phyloP scores from a whole-genome alignment of 1,140 invertebrate species.

The Drosophila melanica region DNA sequence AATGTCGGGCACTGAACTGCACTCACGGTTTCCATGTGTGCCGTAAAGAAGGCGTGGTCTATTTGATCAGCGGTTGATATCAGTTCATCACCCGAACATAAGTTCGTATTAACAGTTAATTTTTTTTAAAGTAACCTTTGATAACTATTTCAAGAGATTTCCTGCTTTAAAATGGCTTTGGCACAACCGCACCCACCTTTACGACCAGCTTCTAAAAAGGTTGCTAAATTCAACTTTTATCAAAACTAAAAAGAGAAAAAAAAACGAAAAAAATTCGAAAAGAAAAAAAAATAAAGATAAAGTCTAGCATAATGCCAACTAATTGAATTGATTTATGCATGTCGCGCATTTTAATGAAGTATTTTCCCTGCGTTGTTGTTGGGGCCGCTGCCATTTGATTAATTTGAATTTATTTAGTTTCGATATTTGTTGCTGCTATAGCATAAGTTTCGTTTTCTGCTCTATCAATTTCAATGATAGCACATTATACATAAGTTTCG shows the following conservation, averaged over 20 bases:
- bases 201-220: neutral
- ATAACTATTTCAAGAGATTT: neutral
- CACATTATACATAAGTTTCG: slow-evolving; percentile 48
- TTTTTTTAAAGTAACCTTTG: slow-evolving; percentile 10
- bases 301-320: slow-evolving; percentile 69
- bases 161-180: neutral
- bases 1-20: slow-evolving; percentile 38
- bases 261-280: neutral
- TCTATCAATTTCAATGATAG: slow-evolving; percentile 75
- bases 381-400: slow-evolving; percentile 54
- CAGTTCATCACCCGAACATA: too few species aligned
- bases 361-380: slow-evolving; percentile 28
- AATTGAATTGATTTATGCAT: slow-evolving; percentile 82
- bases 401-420: slow-evolving; percentile 77
- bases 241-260: neutral
- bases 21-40: neutral
- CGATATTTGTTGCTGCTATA: slow-evolving; percentile 26
- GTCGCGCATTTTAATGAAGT: slow-evolving; percentile 61
- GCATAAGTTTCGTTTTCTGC: slow-evolving; percentile 46
- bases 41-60: neutral
- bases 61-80: neutral
- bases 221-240: slow-evolving; percentile 3
- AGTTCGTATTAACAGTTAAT: too few species aligned
- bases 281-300: slow-evolving; percentile 28
- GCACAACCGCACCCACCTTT: slow-evolving; percentile 2